Percentiles rank a stretch among this genome's conserved stretches.
Conservation (phyloP, 2,113 vertebrate species). For the Poecilia latipinna region DNA sequence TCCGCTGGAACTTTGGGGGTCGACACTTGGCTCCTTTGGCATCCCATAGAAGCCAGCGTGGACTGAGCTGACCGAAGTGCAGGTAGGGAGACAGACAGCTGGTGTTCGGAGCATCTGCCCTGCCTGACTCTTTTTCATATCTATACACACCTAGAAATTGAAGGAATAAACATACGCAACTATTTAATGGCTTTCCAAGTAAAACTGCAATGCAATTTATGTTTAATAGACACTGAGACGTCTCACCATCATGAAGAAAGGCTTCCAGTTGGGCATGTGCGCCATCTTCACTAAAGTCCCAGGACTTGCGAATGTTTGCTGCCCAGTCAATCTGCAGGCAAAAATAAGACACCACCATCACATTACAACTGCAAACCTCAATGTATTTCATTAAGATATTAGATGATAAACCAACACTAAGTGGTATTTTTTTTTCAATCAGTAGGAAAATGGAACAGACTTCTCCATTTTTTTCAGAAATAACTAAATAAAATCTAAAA, state of each 20-base stretch:
- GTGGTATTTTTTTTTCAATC: neutral
- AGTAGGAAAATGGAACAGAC: neutral
- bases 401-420: too few species aligned
- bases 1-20: constrained; percentile 76
- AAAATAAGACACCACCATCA: neutral
- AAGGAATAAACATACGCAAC: neutral
- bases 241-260: constrained; percentile 76
- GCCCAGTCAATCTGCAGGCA: constrained; percentile 78
- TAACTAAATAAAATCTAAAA: neutral
- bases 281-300: constrained; percentile 81
- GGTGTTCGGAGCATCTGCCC: constrained; percentile 77
- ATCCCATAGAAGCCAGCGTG: constrained; percentile 75
- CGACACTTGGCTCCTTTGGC: constrained; percentile 69
- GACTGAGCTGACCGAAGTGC: constrained; percentile 79
- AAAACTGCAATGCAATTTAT: neutral
- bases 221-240: neutral
- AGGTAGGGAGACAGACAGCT: constrained; percentile 81
- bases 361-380: neutral
- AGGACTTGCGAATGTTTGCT: constrained; percentile 72
- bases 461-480: neutral
- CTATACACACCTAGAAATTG: constrained; percentile 69
- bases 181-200: neutral
- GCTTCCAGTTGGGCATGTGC: constrained; percentile 65
- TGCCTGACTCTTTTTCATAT: constrained; percentile 78
- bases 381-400: neutral